phyloP scores from a whole-genome alignment of 2,888 invertebrate species.

The Cheilosia impressa region DNA sequence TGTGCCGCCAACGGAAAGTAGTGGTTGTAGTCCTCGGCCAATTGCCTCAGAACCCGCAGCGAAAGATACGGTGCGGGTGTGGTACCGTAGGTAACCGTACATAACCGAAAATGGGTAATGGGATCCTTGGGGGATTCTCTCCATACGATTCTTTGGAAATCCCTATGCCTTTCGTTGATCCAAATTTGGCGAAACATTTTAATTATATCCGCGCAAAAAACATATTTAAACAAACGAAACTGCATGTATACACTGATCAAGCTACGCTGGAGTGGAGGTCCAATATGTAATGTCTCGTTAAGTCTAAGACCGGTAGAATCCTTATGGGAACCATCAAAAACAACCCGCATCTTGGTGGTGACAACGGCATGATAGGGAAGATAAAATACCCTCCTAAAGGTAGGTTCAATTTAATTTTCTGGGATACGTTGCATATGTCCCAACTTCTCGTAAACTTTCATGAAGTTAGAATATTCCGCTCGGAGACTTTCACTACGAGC shows the following conservation, averaged over 20 bases:
- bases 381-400: slow-evolving; percentile 17
- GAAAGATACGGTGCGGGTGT: too few relatives aligned
- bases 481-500: background rate
- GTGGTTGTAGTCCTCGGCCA: too few relatives aligned
- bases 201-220: slow-evolving; percentile 4
- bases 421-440: slow-evolving; percentile 28
- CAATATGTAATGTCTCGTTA: slow-evolving; percentile 7
- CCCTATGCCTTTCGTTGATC: background rate
- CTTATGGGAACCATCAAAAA: too few relatives aligned
- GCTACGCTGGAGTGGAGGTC: slow-evolving; percentile 13
- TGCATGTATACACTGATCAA: slow-evolving; percentile 6
- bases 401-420: slow-evolving; percentile 16
- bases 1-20: background rate
- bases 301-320: background rate
- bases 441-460: slow-evolving; percentile 1
- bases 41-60: too few relatives aligned
- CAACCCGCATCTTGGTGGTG: background rate
- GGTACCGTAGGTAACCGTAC: too few relatives aligned
- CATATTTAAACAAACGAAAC: slow-evolving; percentile 26
- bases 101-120: too few relatives aligned
- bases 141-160: too few relatives aligned
- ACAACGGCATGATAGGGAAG: slow-evolving; percentile 14
- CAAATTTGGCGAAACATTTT: too few relatives aligned
- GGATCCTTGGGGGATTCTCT: too few relatives aligned
- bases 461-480: slow-evolving; percentile 4